phyloP scores from a whole-genome alignment of 2,888 invertebrate species.

The Nephrotoma guestfalica region DNA sequence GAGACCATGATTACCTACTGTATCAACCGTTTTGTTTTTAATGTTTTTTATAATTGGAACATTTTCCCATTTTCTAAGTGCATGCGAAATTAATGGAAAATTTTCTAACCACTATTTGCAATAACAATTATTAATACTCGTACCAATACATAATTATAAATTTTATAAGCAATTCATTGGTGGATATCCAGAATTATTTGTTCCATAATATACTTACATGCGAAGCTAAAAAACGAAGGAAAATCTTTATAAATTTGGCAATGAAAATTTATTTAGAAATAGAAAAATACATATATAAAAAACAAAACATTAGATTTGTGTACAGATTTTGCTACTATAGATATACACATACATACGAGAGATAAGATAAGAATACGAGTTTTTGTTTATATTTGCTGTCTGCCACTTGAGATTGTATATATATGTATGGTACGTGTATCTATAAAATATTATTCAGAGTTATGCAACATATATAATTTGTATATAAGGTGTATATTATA shows the following conservation, averaged over 20 bases:
- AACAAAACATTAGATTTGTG: neutral
- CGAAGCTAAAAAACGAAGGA: neutral
- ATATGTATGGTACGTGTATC: neutral
- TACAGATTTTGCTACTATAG: neutral
- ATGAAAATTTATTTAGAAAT: neutral
- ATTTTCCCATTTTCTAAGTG: too few relatives aligned
- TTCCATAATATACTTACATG: too few relatives aligned
- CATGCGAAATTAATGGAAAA: too few relatives aligned
- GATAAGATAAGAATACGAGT: neutral
- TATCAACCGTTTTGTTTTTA: too few relatives aligned
- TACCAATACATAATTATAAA: too few relatives aligned
- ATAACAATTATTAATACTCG: too few relatives aligned
- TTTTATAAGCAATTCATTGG: too few relatives aligned
- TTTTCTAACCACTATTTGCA: too few relatives aligned
- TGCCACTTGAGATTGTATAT: neutral
- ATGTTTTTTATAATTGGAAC: too few relatives aligned
- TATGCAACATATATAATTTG: neutral
- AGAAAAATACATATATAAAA: neutral
- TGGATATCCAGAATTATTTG: too few relatives aligned
- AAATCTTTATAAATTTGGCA: neutral
- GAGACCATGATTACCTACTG: too few relatives aligned
- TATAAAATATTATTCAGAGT: neutral
- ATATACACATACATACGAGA: neutral
- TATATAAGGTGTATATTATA: neutral
- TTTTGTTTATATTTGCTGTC: neutral